Base-by-base conservation (phyloP, 2,888 invertebrate species). In the Lithophane socia region DNA sequence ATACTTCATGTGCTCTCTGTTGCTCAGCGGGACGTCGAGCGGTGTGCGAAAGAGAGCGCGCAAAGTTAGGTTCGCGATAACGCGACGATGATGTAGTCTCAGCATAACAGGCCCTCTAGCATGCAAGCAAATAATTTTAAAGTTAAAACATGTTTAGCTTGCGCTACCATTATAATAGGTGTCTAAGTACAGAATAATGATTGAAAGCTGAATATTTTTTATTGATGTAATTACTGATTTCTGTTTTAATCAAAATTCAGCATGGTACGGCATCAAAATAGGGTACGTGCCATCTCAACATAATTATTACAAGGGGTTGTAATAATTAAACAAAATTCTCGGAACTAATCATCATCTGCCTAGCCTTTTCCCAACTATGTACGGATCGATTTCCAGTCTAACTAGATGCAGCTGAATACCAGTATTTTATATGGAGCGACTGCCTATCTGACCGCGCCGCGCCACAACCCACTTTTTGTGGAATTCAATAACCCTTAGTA, bases 121-220 rank as follows among this genome's bases (percentile, higher is more conserved):
- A 47, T 56, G 60, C 61, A 21, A 44, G 60, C 24, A 63, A 80
- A 82, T 79, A 71, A 68, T 76, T 60, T 68, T 63, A 54, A 60
- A 66, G 9, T 54, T 1, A 37, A 18, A 72, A 54, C 24, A 87
- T 71, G 29, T 16, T 68, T 69, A 86, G 85, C 63, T 72, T 80
- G 18, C 73, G 83, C 63, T 74, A 44, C 52, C 44, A 29, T 44
- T 76, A 21, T 71, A 52, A 52, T 21, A 44, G 16, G 16, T 21
- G 16, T 21, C 2, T 72, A 4, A 54, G 2, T 54, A 37, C 16
- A 5, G 21, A 37, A 54, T 72, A 70, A 49, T 21, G 37, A 18
- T 18, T 18, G 24, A 71, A 47, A 44, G 8, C 16, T 21, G 4
- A 13, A 21, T 54, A 54, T 2, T 72, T 10, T 72, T 29, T 24